Percentiles rank a stretch among this genome's conserved stretches.
Conservation (phyloP, 1,140 invertebrate genomes). For the Lepidurus arcticus region DNA sequence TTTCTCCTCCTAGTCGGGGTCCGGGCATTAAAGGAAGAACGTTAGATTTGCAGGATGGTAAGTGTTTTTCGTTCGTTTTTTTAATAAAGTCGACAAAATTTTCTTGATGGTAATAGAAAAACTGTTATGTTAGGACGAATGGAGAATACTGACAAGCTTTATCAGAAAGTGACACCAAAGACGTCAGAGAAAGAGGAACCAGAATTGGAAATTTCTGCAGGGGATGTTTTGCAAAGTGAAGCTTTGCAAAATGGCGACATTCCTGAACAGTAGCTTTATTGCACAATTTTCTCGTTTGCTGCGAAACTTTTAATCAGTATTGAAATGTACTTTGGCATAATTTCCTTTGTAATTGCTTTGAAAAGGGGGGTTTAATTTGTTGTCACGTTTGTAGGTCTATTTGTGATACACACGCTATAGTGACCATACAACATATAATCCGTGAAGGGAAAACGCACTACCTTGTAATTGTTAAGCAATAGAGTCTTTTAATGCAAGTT, state of each 20-base stretch:
- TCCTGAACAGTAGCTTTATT: not conserved
- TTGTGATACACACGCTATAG: slow-evolving; percentile 13
- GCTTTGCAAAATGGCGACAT: slow-evolving; percentile 1
- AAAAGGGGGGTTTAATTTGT: not conserved
- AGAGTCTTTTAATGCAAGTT: not conserved
- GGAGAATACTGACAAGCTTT: not conserved
- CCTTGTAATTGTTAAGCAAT: not conserved
- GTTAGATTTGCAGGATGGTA: slow-evolving; percentile 27
- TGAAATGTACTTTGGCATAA: not conserved
- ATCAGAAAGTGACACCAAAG: not conserved
- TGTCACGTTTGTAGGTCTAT: not conserved
- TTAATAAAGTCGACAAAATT: not conserved
- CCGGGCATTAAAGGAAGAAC: slow-evolving; percentile 49
- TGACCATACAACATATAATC: not conserved
- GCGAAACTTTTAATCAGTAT: not conserved
- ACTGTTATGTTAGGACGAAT: not conserved
- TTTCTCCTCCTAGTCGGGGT: slow-evolving; percentile 68
- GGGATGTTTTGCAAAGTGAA: not conserved
- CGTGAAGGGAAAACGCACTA: slow-evolving; percentile 3
- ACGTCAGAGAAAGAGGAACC: not conserved
- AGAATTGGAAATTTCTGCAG: not conserved
- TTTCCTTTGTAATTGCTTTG: not conserved
- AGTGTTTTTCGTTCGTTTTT: not conserved
- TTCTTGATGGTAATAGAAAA: not conserved
- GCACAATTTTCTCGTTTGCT: not conserved